Percentiles rank a stretch among this genome's conserved stretches.
These are phyloP conservation scores for Amphiduros pacificus DNA, from an alignment of 2,888 invertebrate species.

Conservation along the genomic window DNA sequence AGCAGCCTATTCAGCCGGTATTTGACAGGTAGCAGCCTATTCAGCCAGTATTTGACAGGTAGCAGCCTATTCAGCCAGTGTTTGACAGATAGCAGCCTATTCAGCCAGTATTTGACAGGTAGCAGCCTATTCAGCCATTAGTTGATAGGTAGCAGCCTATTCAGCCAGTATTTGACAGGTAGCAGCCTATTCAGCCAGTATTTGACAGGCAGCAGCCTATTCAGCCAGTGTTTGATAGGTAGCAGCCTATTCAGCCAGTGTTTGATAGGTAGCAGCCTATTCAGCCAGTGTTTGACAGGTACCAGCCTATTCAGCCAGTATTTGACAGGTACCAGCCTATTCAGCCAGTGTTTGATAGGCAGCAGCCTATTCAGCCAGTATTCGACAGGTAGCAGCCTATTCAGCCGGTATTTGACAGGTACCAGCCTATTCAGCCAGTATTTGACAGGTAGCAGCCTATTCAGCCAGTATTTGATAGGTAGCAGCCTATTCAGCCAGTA, in stretches of 20 bases:
- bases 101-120: not conserved
- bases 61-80: not conserved
- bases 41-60: no score
- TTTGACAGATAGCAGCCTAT: not conserved
- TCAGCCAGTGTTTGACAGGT: not conserved
- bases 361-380: not conserved
- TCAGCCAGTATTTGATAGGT: not conserved
- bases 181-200: not conserved
- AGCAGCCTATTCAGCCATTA: not conserved
- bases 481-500: not conserved
- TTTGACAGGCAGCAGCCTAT: not conserved
- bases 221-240: not conserved
- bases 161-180: not conserved
- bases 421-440: not conserved
- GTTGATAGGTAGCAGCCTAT: not conserved
- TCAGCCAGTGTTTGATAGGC: not conserved
- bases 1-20: no score
- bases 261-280: not conserved
- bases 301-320: not conserved
- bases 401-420: not conserved
- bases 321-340: not conserved
- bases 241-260: not conserved
- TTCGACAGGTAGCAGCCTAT: not conserved
- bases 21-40: no score
- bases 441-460: not conserved